Evolutionary conservation across 2,797 vertebrate species (phyloP), one percentile per base, ranked within the genome.

Genomic region (Loriculus beryllinus): DNA sequence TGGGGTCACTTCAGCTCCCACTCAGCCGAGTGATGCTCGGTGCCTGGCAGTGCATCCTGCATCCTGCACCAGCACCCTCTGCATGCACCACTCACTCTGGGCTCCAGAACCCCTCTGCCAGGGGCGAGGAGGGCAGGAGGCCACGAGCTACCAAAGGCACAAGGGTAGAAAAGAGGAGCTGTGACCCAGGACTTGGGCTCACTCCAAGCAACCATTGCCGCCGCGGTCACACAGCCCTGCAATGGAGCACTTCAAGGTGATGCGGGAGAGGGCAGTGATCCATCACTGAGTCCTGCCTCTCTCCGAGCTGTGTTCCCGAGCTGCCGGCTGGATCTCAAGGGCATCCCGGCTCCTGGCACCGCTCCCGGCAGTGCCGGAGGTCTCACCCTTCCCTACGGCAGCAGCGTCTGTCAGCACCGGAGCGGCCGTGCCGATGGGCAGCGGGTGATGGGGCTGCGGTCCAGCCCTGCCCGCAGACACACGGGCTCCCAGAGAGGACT

Each of bases 151-250:
- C 48, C 47, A 11, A 22, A 37, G 57, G 28, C 54, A 35, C 57
- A 14, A n/a, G n/a, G n/a, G 47, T 11, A 11, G 67, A 4, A 8
- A 60, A 60, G 56, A 37, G 45, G 56, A 82, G 54, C 26, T 1
- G 3, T 43, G 37, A 35, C 37, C 20, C 45, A 14, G 67, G 47
- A 11, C 21, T 47, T 43, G 54, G 45, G 45, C 54, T 49, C 51
- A 43, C 57, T 51, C n/a, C 65, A 17, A 47, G 17, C 47, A 37
- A 37, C 16, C n/a, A 3, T 15, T 20, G 54, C 47, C 70, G 9
- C 31, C 2, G 4, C 35, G 37, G 43, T 11, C 8, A 2, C 2
- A 14, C 37, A n/a, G 47, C 45, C 28, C 28, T 3, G 1, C 3
- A 28, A 8, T 39, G 2, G 35, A 43, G 52, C 23, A 4, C 17